phyloP scores from a whole-genome alignment of 37 sponge, comb jelly and placozoan species.

The Halisarca cf. caerulea region DNA sequence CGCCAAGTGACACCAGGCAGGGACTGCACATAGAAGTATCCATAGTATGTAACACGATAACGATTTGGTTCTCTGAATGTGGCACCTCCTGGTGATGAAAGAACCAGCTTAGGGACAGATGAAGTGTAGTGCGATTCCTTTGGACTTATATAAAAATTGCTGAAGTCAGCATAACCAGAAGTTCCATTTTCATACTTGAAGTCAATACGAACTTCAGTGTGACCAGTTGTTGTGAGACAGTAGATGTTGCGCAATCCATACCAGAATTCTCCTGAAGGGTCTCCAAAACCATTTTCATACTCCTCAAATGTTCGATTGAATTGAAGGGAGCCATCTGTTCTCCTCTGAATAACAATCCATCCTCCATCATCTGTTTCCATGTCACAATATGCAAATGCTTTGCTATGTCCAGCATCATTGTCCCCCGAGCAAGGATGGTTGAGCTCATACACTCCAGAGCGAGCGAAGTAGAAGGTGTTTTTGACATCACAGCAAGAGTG shows the following conservation, averaged over 20 bases:
- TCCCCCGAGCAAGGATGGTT: not conserved
- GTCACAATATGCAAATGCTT: constrained; percentile 43
- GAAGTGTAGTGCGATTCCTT: constrained; percentile 16
- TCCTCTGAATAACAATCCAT: constrained; percentile 56
- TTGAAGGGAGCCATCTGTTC: not conserved
- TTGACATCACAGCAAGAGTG: not conserved
- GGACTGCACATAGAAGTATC: not conserved
- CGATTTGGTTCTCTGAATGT: not conserved
- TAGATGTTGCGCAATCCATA: constrained; percentile 43
- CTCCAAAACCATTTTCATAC: constrained; percentile 49
- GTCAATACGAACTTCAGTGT: constrained; percentile 36
- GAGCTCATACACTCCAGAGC: not conserved
- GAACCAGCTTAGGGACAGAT: not conserved
- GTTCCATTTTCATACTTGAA: constrained; percentile 34
- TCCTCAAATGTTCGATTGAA: constrained; percentile 10
- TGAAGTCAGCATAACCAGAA: constrained; percentile 29
- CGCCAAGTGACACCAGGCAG: not conserved
- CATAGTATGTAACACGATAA: not conserved
- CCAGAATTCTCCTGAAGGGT: constrained; percentile 43
- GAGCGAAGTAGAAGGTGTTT: not conserved
- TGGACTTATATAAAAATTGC: constrained; percentile 16
- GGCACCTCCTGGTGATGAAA: not conserved
- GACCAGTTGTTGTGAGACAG: not conserved
- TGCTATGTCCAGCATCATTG: not conserved
- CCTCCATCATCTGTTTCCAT: constrained; percentile 59